Conservation (phyloP, 2,888 invertebrate genomes). For the Macropis europaea region DNA sequence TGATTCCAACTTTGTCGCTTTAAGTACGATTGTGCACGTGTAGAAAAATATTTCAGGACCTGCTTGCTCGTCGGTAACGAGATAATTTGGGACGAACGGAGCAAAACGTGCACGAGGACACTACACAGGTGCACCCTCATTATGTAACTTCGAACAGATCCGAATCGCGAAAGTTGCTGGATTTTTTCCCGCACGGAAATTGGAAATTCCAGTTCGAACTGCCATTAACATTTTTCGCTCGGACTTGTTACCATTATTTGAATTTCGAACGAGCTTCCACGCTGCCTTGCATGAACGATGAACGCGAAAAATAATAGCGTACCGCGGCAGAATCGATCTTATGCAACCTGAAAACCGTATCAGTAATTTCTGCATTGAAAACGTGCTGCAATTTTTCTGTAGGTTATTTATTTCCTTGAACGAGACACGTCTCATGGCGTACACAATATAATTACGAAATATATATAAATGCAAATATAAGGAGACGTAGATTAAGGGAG, state of each 20-base stretch:
- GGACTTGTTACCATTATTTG: slow-evolving; percentile 31
- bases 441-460: no score
- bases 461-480: no score
- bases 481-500: no score
- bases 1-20: no score
- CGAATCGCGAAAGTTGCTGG: slow-evolving; percentile 20
- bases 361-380: background rate
- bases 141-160: slow-evolving; percentile 28
- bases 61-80: slow-evolving; percentile 52
- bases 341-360: slow-evolving; percentile 13
- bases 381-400: background rate
- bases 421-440: no score
- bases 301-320: slow-evolving; percentile 30
- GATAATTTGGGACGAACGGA: slow-evolving; percentile 55
- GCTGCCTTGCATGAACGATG: slow-evolving; percentile 23
- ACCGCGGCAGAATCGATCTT: slow-evolving; percentile 7
- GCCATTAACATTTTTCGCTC: slow-evolving; percentile 27
- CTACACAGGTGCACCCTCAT: background rate
- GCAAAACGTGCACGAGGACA: background rate
- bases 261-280: slow-evolving; percentile 24
- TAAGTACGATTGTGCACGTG: background rate
- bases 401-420: no score
- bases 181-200: slow-evolving; percentile 8
- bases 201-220: slow-evolving; percentile 12
- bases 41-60: slow-evolving; percentile 45